Evolutionary conservation across 1,140 invertebrate species (phyloP), one percentile per base, ranked within the genome.

Genomic region (Aphidius gifuensis): DNA sequence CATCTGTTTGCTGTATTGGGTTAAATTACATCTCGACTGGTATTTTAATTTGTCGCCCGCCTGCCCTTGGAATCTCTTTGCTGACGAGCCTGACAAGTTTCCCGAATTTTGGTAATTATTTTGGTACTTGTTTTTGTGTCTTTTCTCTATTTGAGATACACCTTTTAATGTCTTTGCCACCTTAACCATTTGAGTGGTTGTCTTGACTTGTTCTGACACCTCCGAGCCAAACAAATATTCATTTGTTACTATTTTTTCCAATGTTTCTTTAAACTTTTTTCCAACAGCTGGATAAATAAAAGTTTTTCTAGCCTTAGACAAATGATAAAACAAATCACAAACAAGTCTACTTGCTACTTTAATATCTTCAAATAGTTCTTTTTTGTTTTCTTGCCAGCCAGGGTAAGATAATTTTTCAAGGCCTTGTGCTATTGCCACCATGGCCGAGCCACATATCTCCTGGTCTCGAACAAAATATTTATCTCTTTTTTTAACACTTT

Each of bases 101-200:
- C n/a, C n/a, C 60, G 50, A 56, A 57, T 60, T 40, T 39, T 54
- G 58, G 32, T 9, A 51, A 62, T 64, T 67, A 62, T 62, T 62
- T 58, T 43, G 8, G 2, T 8, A 4, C 11, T 46, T 47, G 42
- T n/a, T 5, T 3, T 43, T 11, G 39, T 1, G 44, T 11, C 9
- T 4, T 54, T 49, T 53, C 7, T 47, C 9, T 21, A 49, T 6
- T 53, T 45, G 23, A 54, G 9, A n/a, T n/a, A n/a, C n/a, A n/a
- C n/a, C n/a, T 45, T n/a, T 58, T 53, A 9, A 45, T 5, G 0
- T 38, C 5, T 9, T 21, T 42, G 2, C 40, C 56, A 7, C 58
- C 43, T 49, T 62, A 51, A 6, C 45, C 55, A 58, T 8, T 21
- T 48, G 16, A 8, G 59, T 63, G 5, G 47, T 32, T 50, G 55